Base-by-base conservation (phyloP, 2,113 vertebrate species). In the Crotalus horridus region DNA sequence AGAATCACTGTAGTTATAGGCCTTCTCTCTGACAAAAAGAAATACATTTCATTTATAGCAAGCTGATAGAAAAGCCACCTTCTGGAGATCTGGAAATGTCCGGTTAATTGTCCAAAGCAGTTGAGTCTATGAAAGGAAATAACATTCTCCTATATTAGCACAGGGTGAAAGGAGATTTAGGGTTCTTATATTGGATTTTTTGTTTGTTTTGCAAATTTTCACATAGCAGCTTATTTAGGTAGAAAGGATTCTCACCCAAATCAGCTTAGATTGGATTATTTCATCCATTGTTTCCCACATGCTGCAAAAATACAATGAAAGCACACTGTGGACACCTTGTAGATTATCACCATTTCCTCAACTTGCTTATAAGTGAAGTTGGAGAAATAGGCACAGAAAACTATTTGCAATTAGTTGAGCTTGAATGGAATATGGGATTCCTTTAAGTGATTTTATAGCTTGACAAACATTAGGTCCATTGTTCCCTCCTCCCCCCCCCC, bases 21-120 rank as follows among this genome's bases (percentile, higher is more conserved):
- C 98, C 98, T 98, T 97, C 98, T 99, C 98, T 98, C 96, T 97
- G 98, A 99, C 98, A 98, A 98, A 97, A n/a, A 97, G 10, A 98
- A 98, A 96, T 87, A 53, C 91, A 96, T 98, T 97, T 97, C 97
- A 97, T 97, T 96, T 98, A 95, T 97, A 97, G 92, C 88, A 95
- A 95, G 96, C 95, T 96, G 94, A 95, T 95, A 97, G 91, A 91
- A 95, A 95, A 94, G 93, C 95, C 94, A 96, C 96, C 93, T 94
- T 94, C 94, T 91, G 91, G 88, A 39, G 43, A 89, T 74, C 20
- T 85, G 61, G 6, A 89, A 33, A 89, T 48, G n/a, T 24, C 23
- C 64, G 29, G 29, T 24, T 51, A 59, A 89, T 46, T 61, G 43
- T 89, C 46, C 55, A 89, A 89, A 51, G 43, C 55, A 39, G 5